Evolutionary conservation across 2,797 vertebrate genomes (phyloP).

Genomic region (Leucoraja ocellata): DNA sequence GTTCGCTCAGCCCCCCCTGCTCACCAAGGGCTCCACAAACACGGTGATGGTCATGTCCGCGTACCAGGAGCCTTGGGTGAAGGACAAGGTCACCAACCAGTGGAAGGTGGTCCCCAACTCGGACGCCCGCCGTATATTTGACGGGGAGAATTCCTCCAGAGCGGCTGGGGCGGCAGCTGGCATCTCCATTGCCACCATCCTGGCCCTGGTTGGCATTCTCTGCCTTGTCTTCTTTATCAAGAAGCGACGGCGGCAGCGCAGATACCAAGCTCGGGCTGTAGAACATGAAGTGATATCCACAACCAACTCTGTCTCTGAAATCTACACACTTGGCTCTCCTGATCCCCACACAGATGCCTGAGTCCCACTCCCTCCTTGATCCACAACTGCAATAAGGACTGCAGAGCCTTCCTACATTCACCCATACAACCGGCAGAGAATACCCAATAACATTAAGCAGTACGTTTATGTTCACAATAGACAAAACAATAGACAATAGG

Average conservation of each 20-base stretch:
- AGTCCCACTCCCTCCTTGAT: background rate
- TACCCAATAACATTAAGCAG: background rate
- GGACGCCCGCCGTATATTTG: constrained; percentile 48
- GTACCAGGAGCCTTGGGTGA: constrained; percentile 65
- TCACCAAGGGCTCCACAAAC: constrained; percentile 57
- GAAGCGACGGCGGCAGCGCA: background rate
- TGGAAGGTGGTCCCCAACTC: constrained; percentile 64
- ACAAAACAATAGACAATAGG: no score
- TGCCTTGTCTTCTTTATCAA: background rate
- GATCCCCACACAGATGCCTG: background rate
- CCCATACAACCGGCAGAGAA: background rate
- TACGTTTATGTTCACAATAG: no score
- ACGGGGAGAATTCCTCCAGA: background rate
- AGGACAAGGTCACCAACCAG: constrained; percentile 56
- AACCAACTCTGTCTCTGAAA: background rate
- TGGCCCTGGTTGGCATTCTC: background rate
- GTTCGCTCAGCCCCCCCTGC: constrained; percentile 62
- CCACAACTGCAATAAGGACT: background rate
- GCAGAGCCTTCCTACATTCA: background rate
- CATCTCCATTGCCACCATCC: background rate
- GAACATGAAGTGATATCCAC: no score
- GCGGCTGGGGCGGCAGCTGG: background rate
- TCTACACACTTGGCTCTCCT: no score
- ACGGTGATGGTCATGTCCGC: constrained; percentile 70
- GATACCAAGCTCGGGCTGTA: background rate